Conservation (phyloP, 2,888 invertebrate genomes). For the Pimpla rufipes region DNA sequence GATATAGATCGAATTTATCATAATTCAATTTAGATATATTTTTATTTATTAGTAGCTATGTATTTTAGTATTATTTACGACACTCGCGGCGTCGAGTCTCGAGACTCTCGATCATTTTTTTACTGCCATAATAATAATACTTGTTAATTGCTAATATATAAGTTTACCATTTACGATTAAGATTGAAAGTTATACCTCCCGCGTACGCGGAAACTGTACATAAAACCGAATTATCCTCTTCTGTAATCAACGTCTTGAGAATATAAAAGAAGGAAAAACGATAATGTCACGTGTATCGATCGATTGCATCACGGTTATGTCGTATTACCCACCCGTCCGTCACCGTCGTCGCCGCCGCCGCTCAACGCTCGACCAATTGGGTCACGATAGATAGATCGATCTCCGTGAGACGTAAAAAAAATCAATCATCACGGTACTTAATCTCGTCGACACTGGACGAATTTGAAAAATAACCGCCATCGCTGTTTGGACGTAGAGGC, state of each 20-base stretch:
- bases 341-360: no score
- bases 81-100: background rate
- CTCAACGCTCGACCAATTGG: no score
- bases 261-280: slow-evolving; percentile 14
- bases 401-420: no score
- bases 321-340: no score
- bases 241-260: slow-evolving; percentile 10
- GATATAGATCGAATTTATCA: slow-evolving; percentile 48
- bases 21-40: slow-evolving; percentile 54
- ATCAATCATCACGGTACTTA: no score
- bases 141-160: slow-evolving; percentile 11
- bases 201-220: slow-evolving; percentile 55
- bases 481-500: no score
- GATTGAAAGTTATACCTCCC: slow-evolving; percentile 16
- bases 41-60: slow-evolving; percentile 27
- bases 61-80: slow-evolving; percentile 37
- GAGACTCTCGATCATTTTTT: slow-evolving; percentile 6
- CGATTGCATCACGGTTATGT: background rate
- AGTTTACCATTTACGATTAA: slow-evolving; percentile 28
- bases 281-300: background rate
- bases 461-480: no score
- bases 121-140: slow-evolving; percentile 66
- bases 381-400: no score
- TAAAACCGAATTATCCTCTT: slow-evolving; percentile 55
- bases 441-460: no score